Evolutionary conservation across 1,140 invertebrate species (phyloP), one percentile per base, ranked within the genome.

Genomic region (Drosophila setifemur): DNA sequence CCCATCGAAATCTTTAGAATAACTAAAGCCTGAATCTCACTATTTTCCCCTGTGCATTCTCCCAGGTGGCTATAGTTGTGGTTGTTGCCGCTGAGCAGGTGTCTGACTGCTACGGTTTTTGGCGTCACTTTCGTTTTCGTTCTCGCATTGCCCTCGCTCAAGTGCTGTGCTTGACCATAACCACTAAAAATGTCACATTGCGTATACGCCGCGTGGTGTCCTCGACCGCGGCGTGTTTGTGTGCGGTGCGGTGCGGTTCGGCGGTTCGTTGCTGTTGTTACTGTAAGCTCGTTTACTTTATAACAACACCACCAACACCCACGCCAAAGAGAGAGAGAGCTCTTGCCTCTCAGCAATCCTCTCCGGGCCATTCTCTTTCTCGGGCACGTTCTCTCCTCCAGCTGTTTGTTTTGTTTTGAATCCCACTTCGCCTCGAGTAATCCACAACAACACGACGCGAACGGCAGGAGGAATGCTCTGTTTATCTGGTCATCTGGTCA

Each of bases 331-430:
- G n/a, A n/a, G n/a, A n/a, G n/a, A 52, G 40, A 37, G 31, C 16
- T 37, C 64, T 40, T 33, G 29, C 55, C 5, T 28, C 16, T 47
- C 11, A 33, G 11, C 37, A 29, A 8, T 11, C 4, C 42, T 31
- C 33, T 45, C 40, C n/a, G 14, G 12, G 19, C 18, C 25, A 44
- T 31, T 61, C 35, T 43, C 47, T 50, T 8, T 26, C 9, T 31
- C 33, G 33, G 12, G 44, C 26, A 8, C 45, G 43, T 54, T 53
- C 70, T 70, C 63, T 31, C 19, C 37, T 31, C 39, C 50, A 85
- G 81, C 79, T 83, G 79, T 86, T 83, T 79, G 66, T 86, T 79
- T 83, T 83, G 79, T 83, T 83, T 83, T 86, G 81, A 83, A 70
- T 71, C 74, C 49, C 71, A 52, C 64, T 78, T 69, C 55, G 55